Evolutionary conservation across 2,888 invertebrate genomes (phyloP).

Genomic region (Digitonthophagus gazella): DNA sequence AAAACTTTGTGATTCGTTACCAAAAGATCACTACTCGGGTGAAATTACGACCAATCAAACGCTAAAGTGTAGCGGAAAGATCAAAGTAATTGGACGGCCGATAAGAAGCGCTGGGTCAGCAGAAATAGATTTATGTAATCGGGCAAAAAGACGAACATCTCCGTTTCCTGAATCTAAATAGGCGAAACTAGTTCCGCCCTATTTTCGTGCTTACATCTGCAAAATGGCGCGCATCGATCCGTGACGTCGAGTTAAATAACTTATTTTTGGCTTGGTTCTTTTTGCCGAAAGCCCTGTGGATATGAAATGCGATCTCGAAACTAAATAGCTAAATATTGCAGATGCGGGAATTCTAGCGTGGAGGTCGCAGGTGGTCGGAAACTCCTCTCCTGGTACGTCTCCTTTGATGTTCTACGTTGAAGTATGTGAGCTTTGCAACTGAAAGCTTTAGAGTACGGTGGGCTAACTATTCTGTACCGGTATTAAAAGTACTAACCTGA

Average conservation of each 20-base stretch:
- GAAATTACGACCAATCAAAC: background rate
- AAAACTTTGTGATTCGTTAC: no score
- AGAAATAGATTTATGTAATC: background rate
- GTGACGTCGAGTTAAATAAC: background rate
- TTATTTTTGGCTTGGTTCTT: background rate
- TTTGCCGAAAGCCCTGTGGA: background rate
- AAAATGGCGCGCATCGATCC: background rate
- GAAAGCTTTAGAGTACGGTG: slow-evolving; percentile 3
- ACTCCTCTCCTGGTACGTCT: background rate
- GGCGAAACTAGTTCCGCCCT: background rate
- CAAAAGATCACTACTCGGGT: no score
- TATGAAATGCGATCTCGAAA: background rate
- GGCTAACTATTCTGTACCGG: background rate
- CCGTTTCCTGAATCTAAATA: background rate
- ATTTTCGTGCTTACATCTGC: background rate
- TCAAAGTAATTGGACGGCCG: background rate
- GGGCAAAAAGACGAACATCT: background rate
- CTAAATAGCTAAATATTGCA: background rate
- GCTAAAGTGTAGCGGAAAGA: background rate
- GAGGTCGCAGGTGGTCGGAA: background rate
- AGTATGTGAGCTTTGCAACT: background rate
- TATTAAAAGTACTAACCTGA: slow-evolving; percentile 30
- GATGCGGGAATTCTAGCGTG: background rate
- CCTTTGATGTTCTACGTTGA: background rate
- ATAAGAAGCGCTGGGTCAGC: background rate